Evolutionary conservation across 2,113 vertebrate species (phyloP).

Genomic region (Electrona antarctica): DNA sequence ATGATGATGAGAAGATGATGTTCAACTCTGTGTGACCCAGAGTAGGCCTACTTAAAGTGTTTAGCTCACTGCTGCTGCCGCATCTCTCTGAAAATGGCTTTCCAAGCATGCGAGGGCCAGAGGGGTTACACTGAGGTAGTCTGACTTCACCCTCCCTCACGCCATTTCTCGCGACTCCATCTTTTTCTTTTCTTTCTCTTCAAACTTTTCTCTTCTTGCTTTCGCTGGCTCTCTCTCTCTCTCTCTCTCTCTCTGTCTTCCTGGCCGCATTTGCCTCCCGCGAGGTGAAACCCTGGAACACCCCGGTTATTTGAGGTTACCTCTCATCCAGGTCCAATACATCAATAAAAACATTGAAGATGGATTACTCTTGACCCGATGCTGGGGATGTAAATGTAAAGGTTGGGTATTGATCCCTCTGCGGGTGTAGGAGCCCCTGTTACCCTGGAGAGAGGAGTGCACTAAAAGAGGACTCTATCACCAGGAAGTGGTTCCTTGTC

Average conservation of each 20-base stretch:
- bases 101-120: constrained; percentile 68
- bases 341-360: constrained; percentile 31
- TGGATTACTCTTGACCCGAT: background rate
- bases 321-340: constrained; percentile 38
- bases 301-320: constrained; percentile 6
- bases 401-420: constrained; percentile 73
- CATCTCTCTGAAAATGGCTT: constrained; percentile 72
- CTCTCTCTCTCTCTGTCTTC: background rate
- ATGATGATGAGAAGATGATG: constrained; percentile 86
- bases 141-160: constrained; percentile 40
- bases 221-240: too few relatives aligned
- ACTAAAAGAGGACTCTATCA: constrained; percentile 68
- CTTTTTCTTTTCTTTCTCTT: constrained; percentile 39
- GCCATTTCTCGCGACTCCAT: constrained; percentile 29
- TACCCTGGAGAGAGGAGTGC: constrained; percentile 61
- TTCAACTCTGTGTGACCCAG: constrained; percentile 82
- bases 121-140: constrained; percentile 48
- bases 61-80: constrained; percentile 68
- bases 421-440: constrained; percentile 56
- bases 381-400: constrained; percentile 63
- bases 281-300: constrained; percentile 40
- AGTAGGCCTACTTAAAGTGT: constrained; percentile 65
- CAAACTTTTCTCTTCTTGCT: too few relatives aligned
- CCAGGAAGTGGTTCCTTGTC: constrained; percentile 73
- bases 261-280: constrained; percentile 21